Base-by-base conservation (phyloP, 2,888 invertebrate genomes). In the Sarcophaga subvicina region DNA sequence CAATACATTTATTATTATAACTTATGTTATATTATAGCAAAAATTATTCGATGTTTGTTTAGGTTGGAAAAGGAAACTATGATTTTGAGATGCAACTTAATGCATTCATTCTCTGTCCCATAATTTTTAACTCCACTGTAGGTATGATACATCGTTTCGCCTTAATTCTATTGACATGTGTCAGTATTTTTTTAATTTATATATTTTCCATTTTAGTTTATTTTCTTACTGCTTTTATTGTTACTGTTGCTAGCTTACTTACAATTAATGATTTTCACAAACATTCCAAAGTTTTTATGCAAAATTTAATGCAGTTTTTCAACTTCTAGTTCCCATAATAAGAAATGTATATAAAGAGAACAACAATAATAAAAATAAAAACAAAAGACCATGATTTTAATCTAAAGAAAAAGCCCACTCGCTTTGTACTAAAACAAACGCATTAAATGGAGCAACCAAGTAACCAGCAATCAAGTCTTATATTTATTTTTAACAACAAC, bases 271-370 rank as follows among this genome's bases (percentile, higher is more conserved):
- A 83, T 81, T 86, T 87, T 84, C 69, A 86, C 77, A 84, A 84
- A 87, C 83, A 87, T 87, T 87, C 87, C 87, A 76, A 84, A 87
- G 78, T 75, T 84, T 75, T 54, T 54, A 54, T 2, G 2, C 14
- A 54, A 54, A 70, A 79, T 54, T 77, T 79, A 78, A 81, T 81
- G 87, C 84, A 71, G 87, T 84, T 84, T 87, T 87, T 84, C 87
- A 78, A 84, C 83, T 87, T 87, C 70, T 87, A 78, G 87, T 87
- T 87, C 87, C 87, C 87, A 87, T 82, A 87, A 84, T 75, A 84
- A 75, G 81, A 87, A 77, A 79, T 83, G 1, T 1, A 22, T 22
- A 84, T 54, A 83, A 62, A 63, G 25, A 83, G 22, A 62, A 63
- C 63, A 62, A 37, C 49, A 2, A 75, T 14, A 59, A 59, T 14